These are phyloP conservation scores for Cosmia trapezina DNA, from an alignment of 2,888 invertebrate genomes.

Conservation along the genomic window DNA sequence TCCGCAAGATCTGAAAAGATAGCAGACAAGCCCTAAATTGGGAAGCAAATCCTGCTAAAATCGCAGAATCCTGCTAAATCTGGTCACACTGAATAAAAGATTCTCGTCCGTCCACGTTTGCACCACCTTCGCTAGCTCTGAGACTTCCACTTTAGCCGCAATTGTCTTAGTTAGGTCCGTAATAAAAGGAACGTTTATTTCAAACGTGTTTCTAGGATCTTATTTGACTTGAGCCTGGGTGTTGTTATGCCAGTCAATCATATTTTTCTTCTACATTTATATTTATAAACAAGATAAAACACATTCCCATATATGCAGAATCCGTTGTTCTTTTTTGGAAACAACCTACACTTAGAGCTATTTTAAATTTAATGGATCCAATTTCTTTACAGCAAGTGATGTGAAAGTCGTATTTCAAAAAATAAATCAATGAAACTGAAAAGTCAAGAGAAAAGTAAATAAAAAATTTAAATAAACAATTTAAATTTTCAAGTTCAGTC, in stretches of 20 bases:
- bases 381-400: conserved; percentile 30
- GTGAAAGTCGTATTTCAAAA: conserved; percentile 59
- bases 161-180: conserved; percentile 22
- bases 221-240: conserved; percentile 35
- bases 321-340: conserved; percentile 24
- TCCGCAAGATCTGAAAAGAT: too few species aligned
- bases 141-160: neutral
- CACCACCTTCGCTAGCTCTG: neutral
- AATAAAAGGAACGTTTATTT: conserved; percentile 40
- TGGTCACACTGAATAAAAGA: too few species aligned
- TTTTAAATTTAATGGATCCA: conserved; percentile 46
- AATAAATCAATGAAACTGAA: conserved; percentile 57
- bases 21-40: too few species aligned
- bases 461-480: conserved; percentile 68
- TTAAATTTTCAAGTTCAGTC: conserved; percentile 69
- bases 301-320: conserved; percentile 26
- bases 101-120: too few species aligned
- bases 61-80: too few species aligned
- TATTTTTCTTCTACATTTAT: conserved; percentile 15
- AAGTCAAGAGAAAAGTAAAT: conserved; percentile 66
- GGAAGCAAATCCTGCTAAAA: too few species aligned
- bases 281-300: conserved; percentile 39
- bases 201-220: conserved; percentile 27
- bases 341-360: conserved; percentile 44
- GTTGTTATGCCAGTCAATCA: conserved; percentile 38